Evolutionary conservation across 2,113 vertebrate genomes (phyloP), one percentile per base, ranked within the genome.

Genomic region (Strix uralensis): DNA sequence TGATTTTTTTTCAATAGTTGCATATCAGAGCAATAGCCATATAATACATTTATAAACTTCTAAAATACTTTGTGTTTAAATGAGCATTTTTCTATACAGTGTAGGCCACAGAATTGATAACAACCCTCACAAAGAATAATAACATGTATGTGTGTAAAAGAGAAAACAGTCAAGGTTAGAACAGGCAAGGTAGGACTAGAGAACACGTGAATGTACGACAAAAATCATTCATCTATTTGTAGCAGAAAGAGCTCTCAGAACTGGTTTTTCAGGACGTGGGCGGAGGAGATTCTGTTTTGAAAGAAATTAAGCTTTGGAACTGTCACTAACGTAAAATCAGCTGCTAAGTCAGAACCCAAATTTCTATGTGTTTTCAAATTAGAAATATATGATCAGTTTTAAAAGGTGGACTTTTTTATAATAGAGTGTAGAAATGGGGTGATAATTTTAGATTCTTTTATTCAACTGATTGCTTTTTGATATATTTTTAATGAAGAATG

Each of bases 251-350:
- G 25, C 63, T 97, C 91, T 96, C 84, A 90, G 93, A 98, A 98
- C 98, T 98, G 92, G 97, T 96, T 98, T 98, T 98, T 97, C 97
- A 96, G 96, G 97, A 94, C 10, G 32, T 97, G 96, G 94, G 92
- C 2, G 96, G 96, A 91, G 95, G 90, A 96, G 87, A 85, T 93
- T 97, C 88, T 97, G 94, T 95, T 94, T 96, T 97, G 92, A 97
- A 98, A 97, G 78, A 95, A 96, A 97, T 74, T 90, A 75, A 94
- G 88, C 18, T 88, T 92, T 88, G 86, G 96, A 97, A 88, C 23
- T 89, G 65, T 77, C 91, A 91, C 58, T 83, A 85, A 38, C 17
- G 34, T 47, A 90, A 91, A 89, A 94, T 75, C 69, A 74, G 16
- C 54, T 90, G 66, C 75, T 55, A 87, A 49, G 12, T 59, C 72